Evolutionary conservation across 2,888 invertebrate species (phyloP).

Genomic region (Ischnus inquisitorius): DNA sequence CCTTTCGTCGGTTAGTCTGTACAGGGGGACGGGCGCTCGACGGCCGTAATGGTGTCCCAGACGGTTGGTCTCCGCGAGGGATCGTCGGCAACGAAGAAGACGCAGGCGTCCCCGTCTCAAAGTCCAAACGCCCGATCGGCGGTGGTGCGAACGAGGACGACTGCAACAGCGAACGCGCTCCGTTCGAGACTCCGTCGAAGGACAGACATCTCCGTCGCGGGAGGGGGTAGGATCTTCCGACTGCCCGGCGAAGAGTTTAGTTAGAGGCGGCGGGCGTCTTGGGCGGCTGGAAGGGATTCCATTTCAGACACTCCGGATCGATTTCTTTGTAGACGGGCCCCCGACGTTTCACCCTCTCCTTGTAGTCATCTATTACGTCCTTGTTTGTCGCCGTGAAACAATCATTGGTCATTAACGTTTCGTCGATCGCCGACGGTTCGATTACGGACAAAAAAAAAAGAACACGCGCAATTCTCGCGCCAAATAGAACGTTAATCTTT

Average conservation of each 20-base stretch:
- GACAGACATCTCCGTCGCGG: conserved; percentile 28
- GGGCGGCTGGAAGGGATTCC: conserved; percentile 92
- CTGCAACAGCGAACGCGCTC: conserved; percentile 57
- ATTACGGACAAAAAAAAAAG: too few species aligned
- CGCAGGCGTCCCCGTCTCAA: conserved; percentile 63
- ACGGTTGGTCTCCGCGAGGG: conserved; percentile 57
- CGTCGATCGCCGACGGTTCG: not conserved
- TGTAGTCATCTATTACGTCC: conserved; percentile 97
- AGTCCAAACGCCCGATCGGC: conserved; percentile 43
- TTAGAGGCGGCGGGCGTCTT: conserved; percentile 86
- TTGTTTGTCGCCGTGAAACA: conserved; percentile 82
- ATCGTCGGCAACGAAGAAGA: conserved; percentile 53
- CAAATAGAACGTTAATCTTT: not conserved
- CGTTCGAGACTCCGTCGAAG: conserved; percentile 41
- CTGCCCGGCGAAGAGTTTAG: conserved; percentile 73
- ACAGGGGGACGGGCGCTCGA: not conserved
- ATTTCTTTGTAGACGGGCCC: conserved; percentile 94
- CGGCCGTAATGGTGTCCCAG: conserved; percentile 61
- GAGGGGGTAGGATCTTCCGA: conserved; percentile 44
- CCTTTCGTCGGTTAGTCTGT: conserved; percentile 15
- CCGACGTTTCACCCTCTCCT: conserved; percentile 92
- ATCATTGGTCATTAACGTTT: conserved; percentile 57
- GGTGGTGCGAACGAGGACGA: conserved; percentile 57
- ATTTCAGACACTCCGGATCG: conserved; percentile 94
- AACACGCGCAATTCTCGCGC: not conserved